Evolutionary conservation across 2,888 invertebrate genomes (phyloP).

Genomic region (Hedya salicella): DNA sequence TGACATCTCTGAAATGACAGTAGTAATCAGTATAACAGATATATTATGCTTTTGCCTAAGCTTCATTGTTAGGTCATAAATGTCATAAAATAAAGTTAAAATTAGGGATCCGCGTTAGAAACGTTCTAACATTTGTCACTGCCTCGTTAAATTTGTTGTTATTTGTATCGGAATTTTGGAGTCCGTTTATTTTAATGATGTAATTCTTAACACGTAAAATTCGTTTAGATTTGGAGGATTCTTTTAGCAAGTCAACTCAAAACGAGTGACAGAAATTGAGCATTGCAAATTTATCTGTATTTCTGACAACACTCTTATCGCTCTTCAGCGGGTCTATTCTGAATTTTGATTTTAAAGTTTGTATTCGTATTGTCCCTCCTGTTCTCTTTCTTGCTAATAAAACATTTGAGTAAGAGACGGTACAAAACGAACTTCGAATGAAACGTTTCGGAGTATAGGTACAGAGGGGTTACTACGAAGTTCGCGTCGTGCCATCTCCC

Average conservation of each 20-base stretch:
- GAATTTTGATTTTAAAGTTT: no score
- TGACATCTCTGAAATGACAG: constrained; percentile 28
- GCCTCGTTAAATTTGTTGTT: constrained; percentile 46
- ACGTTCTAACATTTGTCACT: constrained; percentile 42
- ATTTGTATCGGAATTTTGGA: constrained; percentile 15
- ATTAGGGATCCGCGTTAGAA: constrained; percentile 25
- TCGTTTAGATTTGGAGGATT: constrained; percentile 4
- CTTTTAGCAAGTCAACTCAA: constrained; percentile 2
- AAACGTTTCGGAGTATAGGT: no score
- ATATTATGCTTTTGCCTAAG: constrained; percentile 38
- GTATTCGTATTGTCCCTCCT: no score
- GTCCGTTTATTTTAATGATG: constrained; percentile 23
- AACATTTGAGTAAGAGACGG: no score
- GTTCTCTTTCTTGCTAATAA: no score
- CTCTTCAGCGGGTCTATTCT: not conserved
- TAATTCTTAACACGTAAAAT: constrained; percentile 23
- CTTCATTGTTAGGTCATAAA: constrained; percentile 37
- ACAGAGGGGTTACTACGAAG: no score
- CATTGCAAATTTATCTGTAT: constrained; percentile 9
- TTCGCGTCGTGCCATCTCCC: no score
- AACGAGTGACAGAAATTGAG: constrained; percentile 18
- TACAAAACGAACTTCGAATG: no score
- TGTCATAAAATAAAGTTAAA: constrained; percentile 36
- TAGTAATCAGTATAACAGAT: constrained; percentile 21
- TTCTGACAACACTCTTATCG: not conserved